Conservation (phyloP, 1,140 invertebrate genomes). For the Panulirus ornatus region DNA sequence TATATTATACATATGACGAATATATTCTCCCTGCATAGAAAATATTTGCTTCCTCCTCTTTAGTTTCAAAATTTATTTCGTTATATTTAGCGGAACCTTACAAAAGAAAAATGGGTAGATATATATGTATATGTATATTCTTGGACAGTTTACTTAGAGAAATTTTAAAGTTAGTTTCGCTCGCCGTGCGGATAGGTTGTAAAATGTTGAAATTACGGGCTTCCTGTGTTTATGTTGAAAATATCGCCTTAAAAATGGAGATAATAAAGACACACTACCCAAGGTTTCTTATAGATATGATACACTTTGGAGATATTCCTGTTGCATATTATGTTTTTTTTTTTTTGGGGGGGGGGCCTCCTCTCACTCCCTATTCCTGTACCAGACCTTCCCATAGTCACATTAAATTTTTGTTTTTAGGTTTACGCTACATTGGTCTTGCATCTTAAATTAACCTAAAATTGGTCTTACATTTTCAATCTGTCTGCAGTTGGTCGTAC, state of each 20-base stretch:
- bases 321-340: background rate
- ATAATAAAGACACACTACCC: constrained; percentile 26
- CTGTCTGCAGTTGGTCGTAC: too few relatives aligned
- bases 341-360: background rate
- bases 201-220: constrained; percentile 30
- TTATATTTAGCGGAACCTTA: background rate
- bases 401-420: too few relatives aligned
- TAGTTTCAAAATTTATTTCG: background rate
- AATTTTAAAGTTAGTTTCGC: constrained; percentile 6
- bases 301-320: background rate
- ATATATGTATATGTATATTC: too few relatives aligned
- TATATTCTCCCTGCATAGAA: too few relatives aligned
- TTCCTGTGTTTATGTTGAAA: constrained; percentile 37
- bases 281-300: background rate
- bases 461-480: too few relatives aligned
- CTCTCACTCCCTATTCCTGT: too few relatives aligned
- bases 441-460: too few relatives aligned
- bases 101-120: background rate
- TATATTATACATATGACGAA: too few relatives aligned
- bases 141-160: background rate
- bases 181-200: constrained; percentile 16
- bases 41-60: too few relatives aligned
- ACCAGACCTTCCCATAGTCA: too few relatives aligned
- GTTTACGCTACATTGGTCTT: too few relatives aligned
- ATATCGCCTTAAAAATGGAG: constrained; percentile 36